A percentile compares a stretch with the other conserved stretches of the same genome.
Conservation (phyloP, 2,113 vertebrate genomes). For the Lontra canadensis region DNA sequence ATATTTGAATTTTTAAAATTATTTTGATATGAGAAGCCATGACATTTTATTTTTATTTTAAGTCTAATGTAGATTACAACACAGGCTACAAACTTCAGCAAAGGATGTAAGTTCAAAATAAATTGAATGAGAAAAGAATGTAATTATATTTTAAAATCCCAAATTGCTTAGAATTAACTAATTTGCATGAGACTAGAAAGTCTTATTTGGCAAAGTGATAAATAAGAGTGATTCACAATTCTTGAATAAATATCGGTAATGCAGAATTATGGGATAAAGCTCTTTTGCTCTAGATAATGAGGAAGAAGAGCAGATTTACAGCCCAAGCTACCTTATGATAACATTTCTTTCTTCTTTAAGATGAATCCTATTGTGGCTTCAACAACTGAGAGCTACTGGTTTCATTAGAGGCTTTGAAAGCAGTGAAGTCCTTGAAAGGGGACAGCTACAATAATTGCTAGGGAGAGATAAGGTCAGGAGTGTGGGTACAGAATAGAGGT, state of each 20-base stretch:
- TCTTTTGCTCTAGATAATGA: neutral
- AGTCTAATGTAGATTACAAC: neutral
- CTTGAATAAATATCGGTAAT: neutral
- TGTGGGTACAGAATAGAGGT: neutral
- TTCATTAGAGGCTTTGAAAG: neutral
- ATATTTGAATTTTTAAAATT: neutral
- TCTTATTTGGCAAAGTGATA: neutral
- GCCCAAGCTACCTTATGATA: neutral
- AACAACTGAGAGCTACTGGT: neutral
- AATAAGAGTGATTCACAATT: neutral
- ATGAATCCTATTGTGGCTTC: neutral
- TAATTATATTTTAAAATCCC: neutral
- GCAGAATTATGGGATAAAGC: neutral
- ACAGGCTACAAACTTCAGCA: neutral
- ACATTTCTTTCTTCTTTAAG: neutral
- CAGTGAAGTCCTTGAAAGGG: neutral
- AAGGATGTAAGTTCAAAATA: neutral
- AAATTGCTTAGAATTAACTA: neutral
- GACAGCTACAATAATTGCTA: neutral
- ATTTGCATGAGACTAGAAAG: neutral
- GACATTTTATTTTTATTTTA: constrained; percentile 6
- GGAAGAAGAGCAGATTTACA: neutral
- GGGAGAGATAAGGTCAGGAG: neutral
- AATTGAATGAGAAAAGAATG: neutral
- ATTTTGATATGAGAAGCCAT: neutral